A percentile compares a stretch with the other conserved stretches of the same genome.
phyloP scores from a whole-genome alignment of 2,888 invertebrate genomes.

The Pyrrhosoma nymphula region DNA sequence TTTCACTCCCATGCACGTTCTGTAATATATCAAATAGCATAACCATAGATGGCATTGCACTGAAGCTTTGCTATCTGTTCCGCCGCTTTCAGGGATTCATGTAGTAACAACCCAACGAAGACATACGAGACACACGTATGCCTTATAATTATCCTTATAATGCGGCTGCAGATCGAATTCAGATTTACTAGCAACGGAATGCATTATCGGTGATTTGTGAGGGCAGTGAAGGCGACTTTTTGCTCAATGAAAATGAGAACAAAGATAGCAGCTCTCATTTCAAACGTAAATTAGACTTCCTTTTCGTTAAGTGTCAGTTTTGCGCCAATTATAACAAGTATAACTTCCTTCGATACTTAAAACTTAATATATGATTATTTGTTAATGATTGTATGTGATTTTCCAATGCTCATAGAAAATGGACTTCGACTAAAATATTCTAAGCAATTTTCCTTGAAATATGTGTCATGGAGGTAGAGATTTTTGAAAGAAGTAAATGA shows the following conservation, averaged over 20 bases:
- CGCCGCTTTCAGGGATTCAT: background rate
- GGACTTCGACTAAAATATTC: background rate
- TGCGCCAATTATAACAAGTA: background rate
- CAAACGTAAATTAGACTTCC: background rate
- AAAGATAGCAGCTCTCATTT: background rate
- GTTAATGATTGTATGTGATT: background rate
- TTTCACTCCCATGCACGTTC: background rate
- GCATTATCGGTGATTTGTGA: slow-evolving; percentile 3
- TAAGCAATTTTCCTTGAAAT: background rate
- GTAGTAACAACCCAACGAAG: background rate
- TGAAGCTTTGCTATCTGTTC: background rate
- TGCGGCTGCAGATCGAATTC: background rate
- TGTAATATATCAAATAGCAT: slow-evolving; percentile 48
- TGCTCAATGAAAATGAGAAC: background rate
- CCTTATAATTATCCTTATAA: slow-evolving; percentile 22
- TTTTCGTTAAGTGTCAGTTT: background rate
- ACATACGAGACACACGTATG: background rate
- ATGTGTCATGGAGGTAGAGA: too few relatives aligned
- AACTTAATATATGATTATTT: too few relatives aligned
- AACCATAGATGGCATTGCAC: background rate
- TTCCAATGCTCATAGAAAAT: background rate
- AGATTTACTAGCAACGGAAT: background rate
- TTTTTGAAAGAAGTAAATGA: background rate
- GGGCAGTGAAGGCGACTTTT: background rate
- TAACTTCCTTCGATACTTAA: background rate